Base-by-base conservation (phyloP, 2,888 invertebrate genomes). In the Ornithoptera alexandrae region DNA sequence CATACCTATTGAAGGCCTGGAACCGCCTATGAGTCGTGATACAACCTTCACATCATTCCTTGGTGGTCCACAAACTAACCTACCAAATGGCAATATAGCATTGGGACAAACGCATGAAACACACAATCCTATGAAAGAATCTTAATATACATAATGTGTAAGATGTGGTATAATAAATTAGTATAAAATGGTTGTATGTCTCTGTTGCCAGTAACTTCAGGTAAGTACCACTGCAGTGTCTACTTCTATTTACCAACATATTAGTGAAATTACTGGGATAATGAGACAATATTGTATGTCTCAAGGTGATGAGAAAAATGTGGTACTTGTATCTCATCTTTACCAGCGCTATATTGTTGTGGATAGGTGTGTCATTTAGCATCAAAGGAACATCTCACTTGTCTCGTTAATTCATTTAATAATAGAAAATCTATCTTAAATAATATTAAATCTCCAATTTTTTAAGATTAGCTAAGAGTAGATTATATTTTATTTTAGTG, bases 21-120 rank as follows among this genome's bases (percentile, higher is more conserved):
- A 93, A 73, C 93, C 93, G 0, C 93, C 93, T 0, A 90, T 93
- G 86, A 92, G 92, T 64, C 81, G 93, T 15, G 93, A 93, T 74
- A 93, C 93, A 0, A 93, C 93, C 1, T 93, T 93, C 79, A 93
- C 93, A 0, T 93, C 93, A 0, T 93, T 93, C 79, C 88, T 93
- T 4, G 93, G 93, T n/a, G 90, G 90, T 0, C 87, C 90, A 1
- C 87, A 88, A 62, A 78, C 72, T 62, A 79, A 73, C 10, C 73
- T 86, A 20, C 84, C 87, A 0, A 89, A 89, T 57, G 89, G 89
- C 2, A 81, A 76, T 3, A 74, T 82, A 8, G 74, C 80, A 0
- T 85, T 85, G 60, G 78, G 78, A 20, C 81, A 81, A 22, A 62
- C 57, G 6, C 65, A 65, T 20, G 67, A 63, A 15, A 57, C 67